Base-by-base conservation (phyloP, 2,113 vertebrate genomes). In the Pimephales promelas region DNA sequence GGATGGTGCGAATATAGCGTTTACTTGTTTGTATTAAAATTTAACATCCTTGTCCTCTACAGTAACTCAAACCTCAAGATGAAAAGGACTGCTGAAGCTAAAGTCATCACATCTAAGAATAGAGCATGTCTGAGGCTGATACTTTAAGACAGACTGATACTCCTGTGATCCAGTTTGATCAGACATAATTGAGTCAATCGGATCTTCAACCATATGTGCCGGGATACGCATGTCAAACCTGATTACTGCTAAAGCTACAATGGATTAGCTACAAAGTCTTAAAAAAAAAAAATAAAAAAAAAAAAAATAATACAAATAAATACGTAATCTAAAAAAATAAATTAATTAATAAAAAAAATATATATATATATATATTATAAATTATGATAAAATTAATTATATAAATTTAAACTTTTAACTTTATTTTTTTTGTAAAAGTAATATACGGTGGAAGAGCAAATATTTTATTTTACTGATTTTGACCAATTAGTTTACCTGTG, bases 401-500 rank as follows among this genome's bases (percentile, higher is more conserved):
- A 45, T 3, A 14, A 31, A 31, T 31, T 31, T 36, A 36, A 36
- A 36, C n/a, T n/a, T n/a, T n/a, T n/a, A 5, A 36, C 0, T 1
- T 36, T 36, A n/a, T 36, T 36, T 36, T 36, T 36, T 36, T 8
- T 10, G 36, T 43, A 11, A 71, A 13, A 47, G 40, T 54, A 43
- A 57, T 54, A 57, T 14, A 14, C 5, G 13, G n/a, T 24, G 5
- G 56, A 7, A 40, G 36, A 61, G 54, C 31, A 78, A 26, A 26
- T 75, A 57, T 62, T 59, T 40, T 40, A 34, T 34, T 36, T 36
- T 7, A 49, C 22, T 7, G 1, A 49, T 52, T 56, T 45, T 57
- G n/a, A 78, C 14, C 52, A 28, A 54, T 54, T 9, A 43, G 2
- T 86, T 91, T 90, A 98, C 98, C 97, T 99, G 98, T 0, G 98